Percentiles rank a stretch among this genome's conserved stretches.
Conservation (phyloP, 2,888 invertebrate genomes). For the Patella caerulea region DNA sequence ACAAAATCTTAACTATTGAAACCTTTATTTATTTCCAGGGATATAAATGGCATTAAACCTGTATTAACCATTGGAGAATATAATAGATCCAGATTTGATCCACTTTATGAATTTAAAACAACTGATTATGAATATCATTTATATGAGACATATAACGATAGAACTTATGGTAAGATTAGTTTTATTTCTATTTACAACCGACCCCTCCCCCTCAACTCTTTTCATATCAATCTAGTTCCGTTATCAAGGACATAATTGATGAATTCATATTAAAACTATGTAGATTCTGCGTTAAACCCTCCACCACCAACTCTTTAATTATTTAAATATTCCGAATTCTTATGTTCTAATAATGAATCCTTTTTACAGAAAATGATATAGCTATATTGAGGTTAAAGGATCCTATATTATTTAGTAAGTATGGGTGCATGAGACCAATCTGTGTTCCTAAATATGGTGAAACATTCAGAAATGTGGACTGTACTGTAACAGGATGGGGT, state of each 20-base stretch:
- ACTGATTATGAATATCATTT: constrained; percentile 21
- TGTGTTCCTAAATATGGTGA: constrained; percentile 25
- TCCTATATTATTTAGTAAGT: constrained; percentile 16
- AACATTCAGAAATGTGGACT: constrained; percentile 18
- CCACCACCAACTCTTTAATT: neutral
- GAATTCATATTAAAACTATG: too few species aligned
- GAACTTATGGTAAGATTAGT: constrained; percentile 27
- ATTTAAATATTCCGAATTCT: neutral
- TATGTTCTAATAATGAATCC: too few species aligned
- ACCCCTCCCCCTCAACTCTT: too few species aligned
- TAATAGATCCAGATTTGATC: constrained; percentile 8
- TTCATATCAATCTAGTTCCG: too few species aligned
- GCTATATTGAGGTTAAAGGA: constrained; percentile 30
- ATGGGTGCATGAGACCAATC: constrained; percentile 27
- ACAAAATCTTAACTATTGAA: neutral
- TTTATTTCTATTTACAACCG: neutral
- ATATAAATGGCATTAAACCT: constrained; percentile 1
- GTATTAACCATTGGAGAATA: constrained; percentile 32
- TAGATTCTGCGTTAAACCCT: too few species aligned
- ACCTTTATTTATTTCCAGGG: neutral
- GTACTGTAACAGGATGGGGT: constrained; percentile 38
- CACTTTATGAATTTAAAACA: constrained; percentile 21
- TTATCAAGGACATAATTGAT: too few species aligned
- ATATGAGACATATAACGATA: constrained; percentile 19
- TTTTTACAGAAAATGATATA: constrained; percentile 32